Conservation (phyloP, 2,888 invertebrate species). For the Seira ritae region DNA sequence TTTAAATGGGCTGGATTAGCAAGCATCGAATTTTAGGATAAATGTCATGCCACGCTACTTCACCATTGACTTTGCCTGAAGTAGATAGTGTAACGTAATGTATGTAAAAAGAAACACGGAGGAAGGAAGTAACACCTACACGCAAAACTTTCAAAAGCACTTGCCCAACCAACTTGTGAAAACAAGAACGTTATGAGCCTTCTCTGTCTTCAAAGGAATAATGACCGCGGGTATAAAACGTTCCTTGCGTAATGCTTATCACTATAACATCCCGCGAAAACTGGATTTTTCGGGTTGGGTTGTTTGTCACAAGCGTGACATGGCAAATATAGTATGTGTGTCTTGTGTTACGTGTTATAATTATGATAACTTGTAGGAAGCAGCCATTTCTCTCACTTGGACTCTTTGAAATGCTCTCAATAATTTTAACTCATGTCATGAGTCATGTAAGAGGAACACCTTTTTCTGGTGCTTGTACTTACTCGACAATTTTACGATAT, state of each 20-base stretch:
- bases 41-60: background rate
- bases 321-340: too few species aligned
- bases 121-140: constrained; percentile 24
- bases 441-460: too few species aligned
- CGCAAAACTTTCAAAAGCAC: background rate
- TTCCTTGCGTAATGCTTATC: constrained; percentile 9
- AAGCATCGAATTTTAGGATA: background rate
- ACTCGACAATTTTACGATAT: too few species aligned
- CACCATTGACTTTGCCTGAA: too few species aligned
- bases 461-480: too few species aligned
- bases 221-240: constrained; percentile 13
- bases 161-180: background rate
- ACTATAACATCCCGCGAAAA: background rate
- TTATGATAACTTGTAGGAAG: background rate
- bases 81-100: too few species aligned
- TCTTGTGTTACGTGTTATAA: too few species aligned
- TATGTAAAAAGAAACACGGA: background rate
- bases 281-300: background rate
- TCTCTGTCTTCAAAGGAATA: background rate
- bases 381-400: too few species aligned
- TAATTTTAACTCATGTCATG: too few species aligned
- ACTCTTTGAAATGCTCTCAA: too few species aligned
- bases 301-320: background rate
- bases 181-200: background rate
- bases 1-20: constrained; percentile 6